phyloP scores from a whole-genome alignment of 2,888 invertebrate genomes.

The Drosophila koepferae region DNA sequence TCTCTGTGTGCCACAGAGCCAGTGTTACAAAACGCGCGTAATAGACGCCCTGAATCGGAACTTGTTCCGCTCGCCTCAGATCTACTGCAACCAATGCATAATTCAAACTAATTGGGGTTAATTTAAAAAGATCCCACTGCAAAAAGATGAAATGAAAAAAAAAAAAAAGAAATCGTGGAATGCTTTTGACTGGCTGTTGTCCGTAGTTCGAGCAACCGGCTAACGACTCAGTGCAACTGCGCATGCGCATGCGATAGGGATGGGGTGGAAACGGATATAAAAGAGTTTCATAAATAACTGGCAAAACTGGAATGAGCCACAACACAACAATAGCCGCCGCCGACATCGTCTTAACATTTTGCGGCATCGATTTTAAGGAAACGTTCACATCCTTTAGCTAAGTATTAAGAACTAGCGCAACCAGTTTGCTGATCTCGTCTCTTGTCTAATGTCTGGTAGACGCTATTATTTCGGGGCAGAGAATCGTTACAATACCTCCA shows the following conservation, averaged over 20 bases:
- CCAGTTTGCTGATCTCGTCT: slow-evolving; percentile 60
- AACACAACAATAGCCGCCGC: slow-evolving; percentile 69
- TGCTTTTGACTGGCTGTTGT: background rate
- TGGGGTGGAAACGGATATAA: slow-evolving; percentile 64
- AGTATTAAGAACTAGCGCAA: slow-evolving; percentile 38
- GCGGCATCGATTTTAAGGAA: slow-evolving; percentile 70
- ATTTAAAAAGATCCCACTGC: slow-evolving; percentile 25
- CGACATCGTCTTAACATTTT: slow-evolving; percentile 37
- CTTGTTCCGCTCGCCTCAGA: slow-evolving; percentile 19
- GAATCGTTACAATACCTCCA: slow-evolving; percentile 56
- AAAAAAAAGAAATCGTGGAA: background rate
- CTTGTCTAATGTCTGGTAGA: slow-evolving; percentile 69
- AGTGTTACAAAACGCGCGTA: slow-evolving; percentile 39
- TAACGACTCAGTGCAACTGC: slow-evolving; percentile 31
- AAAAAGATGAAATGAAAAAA: slow-evolving; percentile 10
- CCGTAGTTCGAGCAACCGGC: background rate
- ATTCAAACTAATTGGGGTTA: slow-evolving; percentile 35
- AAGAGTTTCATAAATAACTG: slow-evolving; percentile 77
- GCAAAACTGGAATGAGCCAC: slow-evolving; percentile 79
- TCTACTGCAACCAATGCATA: background rate
- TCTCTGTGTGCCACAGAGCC: slow-evolving; percentile 1
- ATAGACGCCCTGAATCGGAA: slow-evolving; percentile 40
- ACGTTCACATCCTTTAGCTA: slow-evolving; percentile 36
- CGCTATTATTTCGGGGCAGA: slow-evolving; percentile 69
- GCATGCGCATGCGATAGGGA: slow-evolving; percentile 53